Percentiles rank a stretch among this genome's conserved stretches.
These are phyloP conservation scores for Drosophila sucinea DNA, from an alignment of 1,140 invertebrate genomes.

Conservation along the genomic window DNA sequence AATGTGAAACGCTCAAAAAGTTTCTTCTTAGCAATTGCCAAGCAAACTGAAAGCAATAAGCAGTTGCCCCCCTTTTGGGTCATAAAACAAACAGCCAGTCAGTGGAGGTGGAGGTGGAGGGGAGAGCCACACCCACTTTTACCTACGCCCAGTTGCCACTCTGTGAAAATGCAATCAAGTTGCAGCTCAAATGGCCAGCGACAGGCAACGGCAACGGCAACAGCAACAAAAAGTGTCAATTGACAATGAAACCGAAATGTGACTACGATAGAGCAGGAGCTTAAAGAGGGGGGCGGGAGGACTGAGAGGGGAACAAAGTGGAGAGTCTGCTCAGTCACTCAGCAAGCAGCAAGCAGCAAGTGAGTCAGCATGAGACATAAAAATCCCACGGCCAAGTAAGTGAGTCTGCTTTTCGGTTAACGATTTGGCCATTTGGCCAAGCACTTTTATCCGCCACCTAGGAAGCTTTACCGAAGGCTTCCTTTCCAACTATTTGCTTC, in stretches of 20 bases:
- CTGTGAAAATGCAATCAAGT: conserved; percentile 61
- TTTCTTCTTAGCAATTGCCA: conserved; percentile 15
- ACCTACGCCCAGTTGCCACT: conserved; percentile 36
- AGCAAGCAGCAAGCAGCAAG: neutral
- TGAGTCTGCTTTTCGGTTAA: conserved; percentile 59
- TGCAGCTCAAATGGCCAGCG: conserved; percentile 54
- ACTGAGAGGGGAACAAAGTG: neutral
- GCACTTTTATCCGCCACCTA: conserved; percentile 54
- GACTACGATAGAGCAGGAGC: conserved; percentile 13
- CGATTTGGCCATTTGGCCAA: conserved; percentile 60
- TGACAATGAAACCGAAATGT: conserved; percentile 62
- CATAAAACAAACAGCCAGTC: conserved; percentile 57
- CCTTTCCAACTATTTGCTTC: conserved; percentile 2
- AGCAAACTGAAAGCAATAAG: conserved; percentile 65
- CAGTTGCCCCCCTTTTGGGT: conserved; percentile 48
- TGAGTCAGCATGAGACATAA: conserved; percentile 55
- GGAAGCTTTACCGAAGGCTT: neutral
- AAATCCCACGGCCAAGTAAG: conserved; percentile 48
- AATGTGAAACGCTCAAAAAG: conserved; percentile 44
- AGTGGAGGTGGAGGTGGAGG: neutral
- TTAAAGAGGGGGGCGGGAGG: neutral
- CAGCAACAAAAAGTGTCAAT: conserved; percentile 62
- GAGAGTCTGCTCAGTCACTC: conserved; percentile 35
- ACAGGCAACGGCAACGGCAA: conserved; percentile 43
- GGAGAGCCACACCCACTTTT: conserved; percentile 8